These are phyloP conservation scores for Cecidostiba fungosa DNA, from an alignment of 2,888 invertebrate species.

Conservation along the genomic window DNA sequence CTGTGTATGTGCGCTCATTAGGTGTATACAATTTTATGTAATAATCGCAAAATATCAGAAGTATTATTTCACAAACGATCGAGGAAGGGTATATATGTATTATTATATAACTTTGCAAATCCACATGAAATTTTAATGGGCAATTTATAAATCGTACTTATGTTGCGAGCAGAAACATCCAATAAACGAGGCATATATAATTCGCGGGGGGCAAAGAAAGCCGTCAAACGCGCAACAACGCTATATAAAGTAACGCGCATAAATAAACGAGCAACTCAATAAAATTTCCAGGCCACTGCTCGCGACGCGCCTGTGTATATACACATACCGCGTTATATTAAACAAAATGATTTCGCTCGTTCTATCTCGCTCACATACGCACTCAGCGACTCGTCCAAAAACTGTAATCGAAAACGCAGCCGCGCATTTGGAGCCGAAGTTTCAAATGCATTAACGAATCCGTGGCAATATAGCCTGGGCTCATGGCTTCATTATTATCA, in stretches of 20 bases:
- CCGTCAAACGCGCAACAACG: conserved; percentile 7
- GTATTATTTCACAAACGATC: not conserved
- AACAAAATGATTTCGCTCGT: conserved; percentile 54
- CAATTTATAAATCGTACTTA: conserved; percentile 32
- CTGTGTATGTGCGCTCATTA: not conserved
- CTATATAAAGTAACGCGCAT: conserved; percentile 34
- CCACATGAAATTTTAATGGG: conserved; percentile 16
- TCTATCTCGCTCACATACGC: too few species aligned
- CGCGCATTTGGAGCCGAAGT: not conserved
- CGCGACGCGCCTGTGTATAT: not conserved
- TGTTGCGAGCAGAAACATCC: not conserved
- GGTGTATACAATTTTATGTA: not conserved
- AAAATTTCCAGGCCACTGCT: conserved; percentile 19
- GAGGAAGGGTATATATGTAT: not conserved
- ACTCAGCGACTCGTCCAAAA: conserved; percentile 40
- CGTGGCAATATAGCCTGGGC: not conserved
- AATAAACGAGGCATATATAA: conserved; percentile 44
- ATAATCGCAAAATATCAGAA: not conserved
- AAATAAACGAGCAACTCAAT: conserved; percentile 27
- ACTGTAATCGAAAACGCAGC: conserved; percentile 59
- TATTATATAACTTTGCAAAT: not conserved
- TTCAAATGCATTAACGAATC: conserved; percentile 58
- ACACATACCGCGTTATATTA: conserved; percentile 42
- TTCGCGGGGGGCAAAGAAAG: conserved; percentile 34
- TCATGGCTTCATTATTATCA: conserved; percentile 58